Evolutionary conservation across 1,140 invertebrate species (phyloP).

Genomic region (Trachelipus rathkii): DNA sequence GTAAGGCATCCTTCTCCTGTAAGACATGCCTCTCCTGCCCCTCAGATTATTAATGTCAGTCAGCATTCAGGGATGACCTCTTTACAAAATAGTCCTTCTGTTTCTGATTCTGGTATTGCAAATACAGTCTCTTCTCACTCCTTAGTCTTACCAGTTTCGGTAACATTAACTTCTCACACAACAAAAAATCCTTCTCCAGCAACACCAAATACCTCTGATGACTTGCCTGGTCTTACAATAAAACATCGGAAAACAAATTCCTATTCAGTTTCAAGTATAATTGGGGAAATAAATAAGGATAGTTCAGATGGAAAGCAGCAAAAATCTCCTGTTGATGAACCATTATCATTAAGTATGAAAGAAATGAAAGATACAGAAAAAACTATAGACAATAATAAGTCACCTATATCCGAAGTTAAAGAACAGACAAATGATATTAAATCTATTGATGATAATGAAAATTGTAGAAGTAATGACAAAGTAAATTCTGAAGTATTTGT

Average conservation of each 20-base stretch:
- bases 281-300: conserved; percentile 38
- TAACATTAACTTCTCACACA: not conserved
- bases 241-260: conserved; percentile 41
- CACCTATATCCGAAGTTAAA: too few relatives aligned
- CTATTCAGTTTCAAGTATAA: conserved; percentile 45
- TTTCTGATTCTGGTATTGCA: not conserved
- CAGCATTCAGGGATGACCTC: not conserved
- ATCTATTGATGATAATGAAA: too few relatives aligned
- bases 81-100: not conserved
- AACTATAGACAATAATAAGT: too few relatives aligned
- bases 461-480: too few relatives aligned
- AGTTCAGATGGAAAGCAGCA: too few relatives aligned
- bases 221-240: not conserved
- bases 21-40: conserved; percentile 2
- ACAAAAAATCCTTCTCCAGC: not conserved
- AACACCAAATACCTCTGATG: not conserved
- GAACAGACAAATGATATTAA: too few relatives aligned
- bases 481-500: too few relatives aligned
- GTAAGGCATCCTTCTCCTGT: not conserved
- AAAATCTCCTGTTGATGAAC: too few relatives aligned
- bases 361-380: too few relatives aligned
- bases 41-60: not conserved
- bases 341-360: too few relatives aligned
- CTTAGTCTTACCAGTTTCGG: not conserved
- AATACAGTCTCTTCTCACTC: not conserved